phyloP scores from a whole-genome alignment of 2,888 invertebrate species.

The Zygaena filipendulae region DNA sequence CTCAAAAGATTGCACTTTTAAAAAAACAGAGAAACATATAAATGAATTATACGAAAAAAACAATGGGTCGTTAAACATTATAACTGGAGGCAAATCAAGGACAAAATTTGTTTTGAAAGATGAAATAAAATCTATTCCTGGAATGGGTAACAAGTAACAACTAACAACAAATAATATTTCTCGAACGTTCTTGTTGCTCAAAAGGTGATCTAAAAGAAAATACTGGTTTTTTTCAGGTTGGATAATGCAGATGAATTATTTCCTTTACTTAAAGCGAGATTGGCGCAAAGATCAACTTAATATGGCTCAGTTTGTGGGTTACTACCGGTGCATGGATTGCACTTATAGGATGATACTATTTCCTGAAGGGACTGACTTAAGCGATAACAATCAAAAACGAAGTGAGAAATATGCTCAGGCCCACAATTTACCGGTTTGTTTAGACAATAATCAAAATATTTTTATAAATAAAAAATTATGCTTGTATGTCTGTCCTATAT shows the following conservation, averaged over 20 bases:
- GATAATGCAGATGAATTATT: conserved; percentile 90
- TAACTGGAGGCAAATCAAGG: conserved; percentile 62
- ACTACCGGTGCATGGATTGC: conserved; percentile 73
- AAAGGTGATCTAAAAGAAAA: too few species aligned
- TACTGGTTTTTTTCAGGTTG: too few species aligned
- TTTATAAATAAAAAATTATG: background rate
- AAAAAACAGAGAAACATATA: conserved; percentile 13
- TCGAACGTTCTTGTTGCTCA: too few species aligned
- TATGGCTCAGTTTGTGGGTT: conserved; percentile 76
- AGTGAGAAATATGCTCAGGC: conserved; percentile 79
- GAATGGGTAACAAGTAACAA: conserved; percentile 75
- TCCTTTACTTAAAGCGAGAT: conserved; percentile 83
- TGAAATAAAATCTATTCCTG: conserved; percentile 82
- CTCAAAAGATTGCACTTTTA: conserved; percentile 31
- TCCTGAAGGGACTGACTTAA: conserved; percentile 91
- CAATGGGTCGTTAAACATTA: too few species aligned
- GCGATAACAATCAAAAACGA: conserved; percentile 71
- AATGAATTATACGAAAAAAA: conserved; percentile 6
- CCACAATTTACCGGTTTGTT: conserved; percentile 71
- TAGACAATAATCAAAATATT: background rate
- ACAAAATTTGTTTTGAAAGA: conserved; percentile 89
- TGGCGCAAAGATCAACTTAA: conserved; percentile 82
- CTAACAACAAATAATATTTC: background rate
- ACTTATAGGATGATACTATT: conserved; percentile 82
- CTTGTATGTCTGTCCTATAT: too few species aligned